A percentile compares a stretch with the other conserved stretches of the same genome.
These are phyloP conservation scores for Orientallactaga bullata DNA, from an alignment of 2,113 vertebrate genomes.

Conservation along the genomic window DNA sequence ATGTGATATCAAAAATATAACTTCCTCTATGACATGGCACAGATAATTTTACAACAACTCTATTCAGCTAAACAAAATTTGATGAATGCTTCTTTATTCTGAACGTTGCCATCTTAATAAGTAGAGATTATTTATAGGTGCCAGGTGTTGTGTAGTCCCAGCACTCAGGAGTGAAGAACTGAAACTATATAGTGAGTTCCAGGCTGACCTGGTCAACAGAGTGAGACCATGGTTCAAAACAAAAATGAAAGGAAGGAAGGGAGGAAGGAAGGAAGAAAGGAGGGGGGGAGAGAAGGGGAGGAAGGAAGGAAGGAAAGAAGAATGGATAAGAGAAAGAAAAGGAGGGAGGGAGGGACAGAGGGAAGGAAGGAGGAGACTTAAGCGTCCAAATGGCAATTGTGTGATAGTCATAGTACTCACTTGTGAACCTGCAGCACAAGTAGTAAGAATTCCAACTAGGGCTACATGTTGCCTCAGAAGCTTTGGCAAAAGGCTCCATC, in stretches of 20 bases:
- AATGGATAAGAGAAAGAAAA: no score
- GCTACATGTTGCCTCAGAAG: background rate
- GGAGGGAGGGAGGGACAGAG: no score
- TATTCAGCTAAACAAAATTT: background rate
- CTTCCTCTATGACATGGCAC: background rate
- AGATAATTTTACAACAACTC: background rate
- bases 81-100: background rate
- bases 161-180: background rate
- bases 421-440: background rate
- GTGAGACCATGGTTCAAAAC: no score
- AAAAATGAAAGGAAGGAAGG: no score
- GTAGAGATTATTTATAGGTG: background rate
- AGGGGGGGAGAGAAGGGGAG: no score
- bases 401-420: background rate
- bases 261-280: no score
- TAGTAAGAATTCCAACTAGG: background rate
- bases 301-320: no score
- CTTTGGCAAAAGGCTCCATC: no score
- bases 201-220: background rate
- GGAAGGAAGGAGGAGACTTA: no score
- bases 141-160: background rate
- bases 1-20: background rate
- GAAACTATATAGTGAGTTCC: background rate
- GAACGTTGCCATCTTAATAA: background rate
- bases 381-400: background rate